Conservation (phyloP, 2,888 invertebrate genomes). For the Melangyna quadrimaculata region DNA sequence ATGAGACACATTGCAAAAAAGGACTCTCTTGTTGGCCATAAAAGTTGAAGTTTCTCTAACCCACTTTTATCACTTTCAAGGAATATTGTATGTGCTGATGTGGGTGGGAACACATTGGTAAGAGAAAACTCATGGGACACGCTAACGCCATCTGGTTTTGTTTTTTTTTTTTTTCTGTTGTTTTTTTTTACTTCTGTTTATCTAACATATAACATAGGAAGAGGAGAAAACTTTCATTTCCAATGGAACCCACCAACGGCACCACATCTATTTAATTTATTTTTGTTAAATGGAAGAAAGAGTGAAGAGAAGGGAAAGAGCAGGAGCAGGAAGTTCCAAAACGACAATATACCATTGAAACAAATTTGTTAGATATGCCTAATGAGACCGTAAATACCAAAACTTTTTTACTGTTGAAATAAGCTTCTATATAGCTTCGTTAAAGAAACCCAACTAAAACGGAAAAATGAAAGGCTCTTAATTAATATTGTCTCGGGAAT, state of each 20-base stretch:
- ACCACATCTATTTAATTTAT: conserved; percentile 67
- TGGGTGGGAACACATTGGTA: not conserved
- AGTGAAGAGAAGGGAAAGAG: too few species aligned
- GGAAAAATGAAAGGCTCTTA: not conserved
- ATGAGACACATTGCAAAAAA: not conserved
- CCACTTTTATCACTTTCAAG: conserved; percentile 33
- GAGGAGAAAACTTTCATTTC: conserved; percentile 65
- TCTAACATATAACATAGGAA: conserved; percentile 13
- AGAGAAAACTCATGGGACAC: conserved; percentile 11
- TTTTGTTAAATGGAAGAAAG: conserved; percentile 31
- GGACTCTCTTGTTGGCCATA: conserved; percentile 37
- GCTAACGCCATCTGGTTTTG: conserved; percentile 54
- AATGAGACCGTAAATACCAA: conserved; percentile 61
- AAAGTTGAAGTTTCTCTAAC: conserved; percentile 52
- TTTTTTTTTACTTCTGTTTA: not conserved
- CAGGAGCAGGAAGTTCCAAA: not conserved
- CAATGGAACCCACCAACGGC: conserved; percentile 54
- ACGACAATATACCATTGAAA: conserved; percentile 15
- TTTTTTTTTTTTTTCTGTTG: not conserved
- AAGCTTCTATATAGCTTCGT: not conserved
- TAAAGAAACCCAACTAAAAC: not conserved
- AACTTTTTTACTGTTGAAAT: conserved; percentile 31
- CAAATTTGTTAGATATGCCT: conserved; percentile 56
- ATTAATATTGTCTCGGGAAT: conserved; percentile 22
- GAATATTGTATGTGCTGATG: not conserved